Evolutionary conservation across 2,888 invertebrate species (phyloP).

Genomic region (Callimorpha dominula): DNA sequence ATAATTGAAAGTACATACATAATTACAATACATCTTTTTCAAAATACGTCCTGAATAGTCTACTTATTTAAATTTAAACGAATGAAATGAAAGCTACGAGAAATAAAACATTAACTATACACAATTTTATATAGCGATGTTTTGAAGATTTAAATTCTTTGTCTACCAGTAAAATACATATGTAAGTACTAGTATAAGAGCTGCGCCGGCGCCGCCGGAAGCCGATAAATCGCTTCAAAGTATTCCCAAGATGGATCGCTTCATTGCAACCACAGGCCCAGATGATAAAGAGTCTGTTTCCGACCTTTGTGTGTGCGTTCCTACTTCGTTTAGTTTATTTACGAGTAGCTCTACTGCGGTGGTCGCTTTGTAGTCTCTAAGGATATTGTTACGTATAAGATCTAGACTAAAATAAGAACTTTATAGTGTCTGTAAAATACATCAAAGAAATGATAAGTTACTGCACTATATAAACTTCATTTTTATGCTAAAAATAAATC

Average conservation of each 20-base stretch:
- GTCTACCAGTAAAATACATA: conserved; percentile 4
- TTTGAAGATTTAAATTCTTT: conserved; percentile 6
- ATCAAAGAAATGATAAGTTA: not conserved
- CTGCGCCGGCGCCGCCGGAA: conserved; percentile 49
- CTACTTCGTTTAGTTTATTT: conserved; percentile 50
- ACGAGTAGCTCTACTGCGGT: conserved; percentile 53
- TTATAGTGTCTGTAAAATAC: not conserved
- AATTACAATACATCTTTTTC: no score
- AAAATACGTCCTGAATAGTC: no score
- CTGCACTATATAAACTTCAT: not conserved
- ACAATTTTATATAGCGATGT: not conserved
- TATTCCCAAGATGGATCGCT: conserved; percentile 59
- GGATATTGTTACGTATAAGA: conserved; percentile 18
- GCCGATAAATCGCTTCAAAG: conserved; percentile 49
- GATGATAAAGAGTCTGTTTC: conserved; percentile 58
- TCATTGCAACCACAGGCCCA: conserved; percentile 51
- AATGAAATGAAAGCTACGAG: not conserved
- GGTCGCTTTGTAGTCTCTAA: conserved; percentile 41
- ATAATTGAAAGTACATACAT: not conserved
- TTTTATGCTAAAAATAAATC: not conserved
- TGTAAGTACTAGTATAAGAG: conserved; percentile 7
- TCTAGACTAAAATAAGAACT: conserved; percentile 11
- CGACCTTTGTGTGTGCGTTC: conserved; percentile 51
- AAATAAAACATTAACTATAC: not conserved
- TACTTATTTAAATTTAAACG: no score